Evolutionary conservation across 2,113 vertebrate genomes (phyloP).

Genomic region (Genyomyrus donnyi): DNA sequence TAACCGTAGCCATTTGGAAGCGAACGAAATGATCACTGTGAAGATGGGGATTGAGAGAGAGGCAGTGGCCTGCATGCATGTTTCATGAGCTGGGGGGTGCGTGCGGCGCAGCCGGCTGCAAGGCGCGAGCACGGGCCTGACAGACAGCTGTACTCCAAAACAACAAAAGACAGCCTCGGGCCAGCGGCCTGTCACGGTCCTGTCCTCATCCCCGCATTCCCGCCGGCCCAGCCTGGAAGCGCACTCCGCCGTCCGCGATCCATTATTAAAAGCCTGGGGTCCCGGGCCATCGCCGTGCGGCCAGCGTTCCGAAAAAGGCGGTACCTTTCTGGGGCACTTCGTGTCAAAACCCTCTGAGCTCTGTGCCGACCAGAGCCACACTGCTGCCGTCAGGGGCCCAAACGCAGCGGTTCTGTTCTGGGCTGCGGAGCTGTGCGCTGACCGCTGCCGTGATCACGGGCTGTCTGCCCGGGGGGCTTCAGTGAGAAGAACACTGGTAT

Average conservation of each 20-base stretch:
- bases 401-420: neutral
- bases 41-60: neutral
- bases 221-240: neutral
- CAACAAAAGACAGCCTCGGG: neutral
- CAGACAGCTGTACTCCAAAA: neutral
- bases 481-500: neutral
- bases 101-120: neutral
- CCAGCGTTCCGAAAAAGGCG: too few species aligned
- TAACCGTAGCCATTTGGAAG: neutral
- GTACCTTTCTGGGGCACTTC: neutral
- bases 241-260: neutral
- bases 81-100: neutral
- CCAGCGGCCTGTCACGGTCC: neutral
- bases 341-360: neutral
- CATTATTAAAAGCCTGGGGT: neutral
- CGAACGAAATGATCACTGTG: neutral
- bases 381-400: neutral
- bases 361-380: neutral
- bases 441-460: neutral
- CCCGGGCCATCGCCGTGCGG: neutral
- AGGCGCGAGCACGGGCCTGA: neutral
- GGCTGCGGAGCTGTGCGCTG: neutral
- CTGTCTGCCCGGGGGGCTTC: neutral
- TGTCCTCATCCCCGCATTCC: neutral
- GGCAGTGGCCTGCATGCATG: neutral